Conservation (phyloP, 2,888 invertebrate species). For the Sminthurides aquaticus region DNA sequence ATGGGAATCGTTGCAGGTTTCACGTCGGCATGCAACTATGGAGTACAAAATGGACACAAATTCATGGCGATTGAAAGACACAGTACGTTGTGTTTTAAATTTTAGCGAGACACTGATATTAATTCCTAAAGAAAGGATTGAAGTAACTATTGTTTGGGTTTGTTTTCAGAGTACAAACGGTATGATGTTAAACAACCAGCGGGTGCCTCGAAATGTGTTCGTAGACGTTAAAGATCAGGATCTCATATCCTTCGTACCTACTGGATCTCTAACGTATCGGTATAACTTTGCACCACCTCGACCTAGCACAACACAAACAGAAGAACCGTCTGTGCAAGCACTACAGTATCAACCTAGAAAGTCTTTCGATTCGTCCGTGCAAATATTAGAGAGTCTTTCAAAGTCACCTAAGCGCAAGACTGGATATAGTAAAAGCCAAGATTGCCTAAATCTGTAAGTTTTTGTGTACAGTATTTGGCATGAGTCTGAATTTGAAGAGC, state of each 20-base stretch:
- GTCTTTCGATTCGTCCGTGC: neutral
- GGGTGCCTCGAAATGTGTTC: conserved; percentile 23
- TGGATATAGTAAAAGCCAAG: neutral
- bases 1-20: conserved; percentile 35
- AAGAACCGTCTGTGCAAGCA: neutral
- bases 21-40: conserved; percentile 32
- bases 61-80: conserved; percentile 17
- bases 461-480: neutral
- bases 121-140: neutral
- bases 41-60: conserved; percentile 19
- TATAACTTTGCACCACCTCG: conserved; percentile 17
- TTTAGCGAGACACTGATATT: neutral
- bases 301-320: neutral
- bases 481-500: neutral
- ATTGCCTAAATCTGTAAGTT: neutral
- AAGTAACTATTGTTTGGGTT: neutral
- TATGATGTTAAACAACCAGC: conserved; percentile 26
- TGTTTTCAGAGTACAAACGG: conserved; percentile 39
- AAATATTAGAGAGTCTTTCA: neutral
- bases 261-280: conserved; percentile 32
- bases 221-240: conserved; percentile 28
- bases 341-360: neutral
- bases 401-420: neutral
- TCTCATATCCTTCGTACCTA: conserved; percentile 35
- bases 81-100: conserved; percentile 1